Conservation (phyloP, 1,140 invertebrate species). For the Araneus ventricosus region DNA sequence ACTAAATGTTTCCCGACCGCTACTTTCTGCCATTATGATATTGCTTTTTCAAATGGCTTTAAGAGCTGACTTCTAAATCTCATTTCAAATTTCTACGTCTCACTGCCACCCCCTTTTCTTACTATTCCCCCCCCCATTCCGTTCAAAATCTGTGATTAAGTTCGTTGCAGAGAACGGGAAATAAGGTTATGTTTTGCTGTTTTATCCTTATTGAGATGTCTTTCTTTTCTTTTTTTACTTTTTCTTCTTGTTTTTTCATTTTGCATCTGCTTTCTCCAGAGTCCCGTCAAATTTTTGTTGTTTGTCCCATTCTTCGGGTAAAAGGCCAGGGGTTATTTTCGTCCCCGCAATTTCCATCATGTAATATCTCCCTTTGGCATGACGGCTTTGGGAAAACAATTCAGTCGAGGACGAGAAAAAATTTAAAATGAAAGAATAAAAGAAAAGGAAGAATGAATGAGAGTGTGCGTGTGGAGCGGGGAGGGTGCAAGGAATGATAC, state of each 20-base stretch:
- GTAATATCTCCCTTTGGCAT: conserved; percentile 47
- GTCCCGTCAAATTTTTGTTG: conserved; percentile 27
- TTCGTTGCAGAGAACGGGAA: conserved; percentile 1
- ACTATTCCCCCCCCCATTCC: neutral
- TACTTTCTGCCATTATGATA: conserved; percentile 18
- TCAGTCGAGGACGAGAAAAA: neutral
- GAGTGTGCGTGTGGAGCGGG: neutral
- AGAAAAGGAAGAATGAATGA: neutral
- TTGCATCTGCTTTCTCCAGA: neutral
- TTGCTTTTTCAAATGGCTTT: conserved; percentile 48
- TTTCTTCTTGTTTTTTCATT: neutral
- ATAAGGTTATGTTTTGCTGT: conserved; percentile 48
- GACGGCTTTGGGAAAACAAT: conserved; percentile 42
- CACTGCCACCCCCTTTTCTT: neutral
- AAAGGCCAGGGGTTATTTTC: conserved; percentile 17
- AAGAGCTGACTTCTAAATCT: conserved; percentile 35
- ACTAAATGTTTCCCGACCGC: neutral
- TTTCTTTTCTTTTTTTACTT: neutral
- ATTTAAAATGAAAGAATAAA: neutral
- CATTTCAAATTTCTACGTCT: conserved; percentile 45
- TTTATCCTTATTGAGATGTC: conserved; percentile 32
- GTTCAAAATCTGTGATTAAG: conserved; percentile 29
- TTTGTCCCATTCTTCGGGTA: neutral
- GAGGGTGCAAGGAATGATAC: neutral
- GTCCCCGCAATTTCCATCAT: conserved; percentile 31